A percentile compares a stretch with the other conserved stretches of the same genome.
Conservation (phyloP, 2,888 invertebrate species). For the Sinotaia quadrata region DNA sequence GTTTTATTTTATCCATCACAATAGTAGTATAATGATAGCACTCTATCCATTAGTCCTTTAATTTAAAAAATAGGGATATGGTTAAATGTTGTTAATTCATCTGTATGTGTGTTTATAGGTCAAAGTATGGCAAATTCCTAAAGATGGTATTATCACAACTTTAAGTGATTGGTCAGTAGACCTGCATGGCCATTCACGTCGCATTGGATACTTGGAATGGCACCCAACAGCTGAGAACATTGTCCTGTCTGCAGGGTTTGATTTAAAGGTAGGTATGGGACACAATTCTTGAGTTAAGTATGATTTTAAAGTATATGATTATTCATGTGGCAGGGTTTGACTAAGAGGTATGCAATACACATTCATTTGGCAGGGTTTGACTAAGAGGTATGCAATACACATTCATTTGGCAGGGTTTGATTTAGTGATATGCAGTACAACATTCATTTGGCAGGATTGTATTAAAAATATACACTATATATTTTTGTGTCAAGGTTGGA, state of each 20-base stretch:
- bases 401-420: not conserved
- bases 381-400: not conserved
- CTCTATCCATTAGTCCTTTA: too few relatives aligned
- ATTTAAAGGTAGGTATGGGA: slow-evolving; percentile 71
- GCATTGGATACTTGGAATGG: slow-evolving; percentile 94
- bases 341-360: not conserved
- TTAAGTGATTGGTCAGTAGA: slow-evolving; percentile 94
- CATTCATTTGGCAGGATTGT: too few relatives aligned
- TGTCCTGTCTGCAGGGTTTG: slow-evolving; percentile 85
- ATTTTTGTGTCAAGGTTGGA: too few relatives aligned
- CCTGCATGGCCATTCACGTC: slow-evolving; percentile 90
- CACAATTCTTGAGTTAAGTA: not conserved
- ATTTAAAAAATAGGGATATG: too few relatives aligned
- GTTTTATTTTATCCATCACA: too few relatives aligned
- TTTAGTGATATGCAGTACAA: too few relatives aligned
- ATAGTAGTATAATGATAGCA: too few relatives aligned
- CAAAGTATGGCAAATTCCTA: slow-evolving; percentile 97
- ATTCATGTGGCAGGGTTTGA: too few relatives aligned
- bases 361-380: not conserved
- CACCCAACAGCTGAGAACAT: slow-evolving; percentile 97
- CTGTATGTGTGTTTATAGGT: slow-evolving; percentile 71
- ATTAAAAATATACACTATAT: too few relatives aligned
- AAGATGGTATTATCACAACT: slow-evolving; percentile 86
- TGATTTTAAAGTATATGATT: not conserved
- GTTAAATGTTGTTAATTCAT: too few relatives aligned